These are phyloP conservation scores for Terebella lapidaria DNA, from an alignment of 2,888 invertebrate species.

Conservation along the genomic window DNA sequence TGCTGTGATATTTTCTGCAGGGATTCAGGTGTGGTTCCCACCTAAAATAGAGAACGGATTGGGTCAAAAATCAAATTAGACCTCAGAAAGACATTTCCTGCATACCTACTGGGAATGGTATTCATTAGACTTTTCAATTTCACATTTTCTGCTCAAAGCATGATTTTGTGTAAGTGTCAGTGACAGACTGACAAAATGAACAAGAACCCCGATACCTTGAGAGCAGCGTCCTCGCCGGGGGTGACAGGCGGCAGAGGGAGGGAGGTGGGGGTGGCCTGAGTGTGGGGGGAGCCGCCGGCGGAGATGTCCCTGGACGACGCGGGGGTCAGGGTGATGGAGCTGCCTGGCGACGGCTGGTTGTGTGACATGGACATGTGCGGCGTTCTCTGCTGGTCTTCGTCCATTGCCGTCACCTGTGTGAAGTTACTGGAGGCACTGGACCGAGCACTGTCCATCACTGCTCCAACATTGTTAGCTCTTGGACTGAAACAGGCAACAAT, in stretches of 20 bases:
- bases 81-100: too few species aligned
- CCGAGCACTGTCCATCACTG: neutral
- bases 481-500: too few species aligned
- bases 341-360: constrained; percentile 21
- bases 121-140: too few species aligned
- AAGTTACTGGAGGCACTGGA: constrained; percentile 39
- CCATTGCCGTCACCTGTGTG: constrained; percentile 40
- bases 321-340: constrained; percentile 36
- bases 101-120: too few species aligned
- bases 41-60: too few species aligned
- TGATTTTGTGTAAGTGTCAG: too few species aligned
- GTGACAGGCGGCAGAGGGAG: constrained; percentile 38
- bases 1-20: too few species aligned
- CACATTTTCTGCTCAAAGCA: too few species aligned
- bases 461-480: too few species aligned
- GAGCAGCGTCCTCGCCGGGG: constrained; percentile 29
- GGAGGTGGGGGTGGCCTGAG: constrained; percentile 20
- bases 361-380: constrained; percentile 29
- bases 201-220: neutral
- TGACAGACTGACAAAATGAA: too few species aligned
- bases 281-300: constrained; percentile 25
- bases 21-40: too few species aligned
- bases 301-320: constrained; percentile 19
- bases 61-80: too few species aligned
- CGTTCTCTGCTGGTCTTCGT: constrained; percentile 30